These are phyloP conservation scores for Aurelia aurita DNA, from an alignment of 30 jellyfish, hydroid and myxozoan species.

Conservation along the genomic window DNA sequence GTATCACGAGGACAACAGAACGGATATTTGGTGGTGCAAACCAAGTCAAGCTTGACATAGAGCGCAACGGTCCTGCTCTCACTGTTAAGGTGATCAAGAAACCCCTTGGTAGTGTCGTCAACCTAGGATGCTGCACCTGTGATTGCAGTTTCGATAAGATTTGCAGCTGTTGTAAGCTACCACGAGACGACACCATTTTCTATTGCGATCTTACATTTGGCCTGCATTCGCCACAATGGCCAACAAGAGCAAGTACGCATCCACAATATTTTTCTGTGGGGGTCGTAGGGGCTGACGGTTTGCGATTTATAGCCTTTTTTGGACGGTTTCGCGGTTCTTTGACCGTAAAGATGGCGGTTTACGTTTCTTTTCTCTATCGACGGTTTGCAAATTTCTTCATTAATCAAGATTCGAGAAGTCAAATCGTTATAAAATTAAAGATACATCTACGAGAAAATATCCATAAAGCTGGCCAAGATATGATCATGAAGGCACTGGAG, in stretches of 20 bases:
- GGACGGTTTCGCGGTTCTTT: too few species aligned
- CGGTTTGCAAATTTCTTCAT: too few species aligned
- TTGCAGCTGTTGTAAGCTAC: background rate
- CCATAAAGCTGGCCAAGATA: too few species aligned
- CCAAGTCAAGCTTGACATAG: background rate
- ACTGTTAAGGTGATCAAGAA: slow-evolving; percentile 17
- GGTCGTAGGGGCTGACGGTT: too few species aligned
- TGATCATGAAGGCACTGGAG: too few species aligned
- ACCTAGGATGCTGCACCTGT: background rate
- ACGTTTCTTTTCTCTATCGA: too few species aligned
- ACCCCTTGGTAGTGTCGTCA: background rate
- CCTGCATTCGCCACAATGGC: slow-evolving; percentile 55
- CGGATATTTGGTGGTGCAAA: background rate
- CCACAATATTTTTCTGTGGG: too few species aligned
- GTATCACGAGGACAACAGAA: background rate
- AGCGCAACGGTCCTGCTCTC: slow-evolving; percentile 52
- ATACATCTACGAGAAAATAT: too few species aligned
- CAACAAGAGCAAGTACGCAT: slow-evolving; percentile 23
- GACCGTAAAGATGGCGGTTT: too few species aligned
- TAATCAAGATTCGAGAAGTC: too few species aligned
- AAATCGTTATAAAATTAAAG: too few species aligned
- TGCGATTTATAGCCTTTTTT: too few species aligned
- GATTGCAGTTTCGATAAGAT: background rate
- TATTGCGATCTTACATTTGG: slow-evolving; percentile 53
- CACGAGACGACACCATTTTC: slow-evolving; percentile 14